These are phyloP conservation scores for Adrianichthys oophorus DNA, from an alignment of 2,797 vertebrate species.

Conservation along the genomic window DNA sequence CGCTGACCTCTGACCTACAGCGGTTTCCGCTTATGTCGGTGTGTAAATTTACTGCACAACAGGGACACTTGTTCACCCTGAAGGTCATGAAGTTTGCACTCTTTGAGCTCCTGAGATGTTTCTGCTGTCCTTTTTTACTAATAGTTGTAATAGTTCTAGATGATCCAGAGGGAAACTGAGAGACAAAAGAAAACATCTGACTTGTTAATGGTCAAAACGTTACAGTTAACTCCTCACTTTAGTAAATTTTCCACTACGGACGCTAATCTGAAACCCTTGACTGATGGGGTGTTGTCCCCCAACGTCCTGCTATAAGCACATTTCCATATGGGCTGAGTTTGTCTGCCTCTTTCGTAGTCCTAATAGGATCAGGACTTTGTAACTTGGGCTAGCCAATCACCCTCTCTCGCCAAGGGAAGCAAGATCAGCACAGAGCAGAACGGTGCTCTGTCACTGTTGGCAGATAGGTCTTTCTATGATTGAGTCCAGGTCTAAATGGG, in stretches of 20 bases:
- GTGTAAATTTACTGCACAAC: constrained; percentile 42
- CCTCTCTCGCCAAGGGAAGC: constrained; percentile 34
- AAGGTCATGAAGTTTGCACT: constrained; percentile 21
- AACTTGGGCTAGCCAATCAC: constrained; percentile 47
- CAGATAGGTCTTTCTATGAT: constrained; percentile 33
- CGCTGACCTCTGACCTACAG: constrained; percentile 44
- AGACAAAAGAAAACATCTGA: constrained; percentile 2
- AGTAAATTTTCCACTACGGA: constrained; percentile 16
- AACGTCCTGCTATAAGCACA: constrained; percentile 49
- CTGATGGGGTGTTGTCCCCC: constrained; percentile 24
- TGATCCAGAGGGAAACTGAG: constrained; percentile 15
- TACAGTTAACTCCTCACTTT: constrained; percentile 16
- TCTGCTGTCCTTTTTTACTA: constrained; percentile 34
- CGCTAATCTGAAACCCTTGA: constrained; percentile 43
- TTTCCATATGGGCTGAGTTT: constrained; percentile 68
- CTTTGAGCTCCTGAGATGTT: constrained; percentile 32
- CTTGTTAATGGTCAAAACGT: constrained; percentile 17
- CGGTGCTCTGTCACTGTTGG: constrained; percentile 44
- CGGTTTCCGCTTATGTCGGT: constrained; percentile 39
- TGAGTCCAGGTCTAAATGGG: constrained; percentile 52
- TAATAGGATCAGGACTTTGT: constrained; percentile 67
- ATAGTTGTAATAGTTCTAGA: constrained; percentile 5
- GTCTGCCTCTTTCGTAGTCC: constrained; percentile 46
- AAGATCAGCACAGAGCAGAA: constrained; percentile 25
- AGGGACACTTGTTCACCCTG: constrained; percentile 33